These are phyloP conservation scores for Anoncus sp. DNA, from an alignment of 2,888 invertebrate genomes.

Conservation along the genomic window DNA sequence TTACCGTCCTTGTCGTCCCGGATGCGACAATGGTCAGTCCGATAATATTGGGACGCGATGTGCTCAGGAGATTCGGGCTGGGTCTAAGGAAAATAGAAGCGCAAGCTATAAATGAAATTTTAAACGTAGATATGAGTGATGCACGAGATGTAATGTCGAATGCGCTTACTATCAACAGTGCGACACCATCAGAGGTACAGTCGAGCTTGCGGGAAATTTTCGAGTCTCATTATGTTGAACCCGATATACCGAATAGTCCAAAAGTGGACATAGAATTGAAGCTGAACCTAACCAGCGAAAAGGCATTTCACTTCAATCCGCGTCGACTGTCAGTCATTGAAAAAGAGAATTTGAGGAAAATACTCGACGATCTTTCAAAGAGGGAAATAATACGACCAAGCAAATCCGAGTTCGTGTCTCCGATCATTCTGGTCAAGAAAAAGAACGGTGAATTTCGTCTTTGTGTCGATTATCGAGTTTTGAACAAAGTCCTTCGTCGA, in stretches of 20 bases:
- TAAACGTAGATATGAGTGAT: slow-evolving; percentile 47
- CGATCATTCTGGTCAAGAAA: slow-evolving; percentile 50
- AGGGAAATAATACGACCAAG: slow-evolving; percentile 13
- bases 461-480: slow-evolving; percentile 44
- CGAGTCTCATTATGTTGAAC: slow-evolving; percentile 32
- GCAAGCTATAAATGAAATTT: slow-evolving; percentile 27
- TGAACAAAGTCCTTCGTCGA: slow-evolving; percentile 30
- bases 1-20: slow-evolving; percentile 48
- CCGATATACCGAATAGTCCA: slow-evolving; percentile 41
- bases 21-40: slow-evolving; percentile 49
- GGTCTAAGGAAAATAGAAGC: slow-evolving; percentile 30
- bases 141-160: background rate
- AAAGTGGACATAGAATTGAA: slow-evolving; percentile 51
- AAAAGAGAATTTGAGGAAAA: slow-evolving; percentile 46
- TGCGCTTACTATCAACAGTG: background rate
- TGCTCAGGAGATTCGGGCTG: slow-evolving; percentile 37
- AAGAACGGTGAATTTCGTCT: slow-evolving; percentile 43
- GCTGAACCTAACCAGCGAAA: slow-evolving; percentile 30
- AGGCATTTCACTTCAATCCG: slow-evolving; percentile 51
- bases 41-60: slow-evolving; percentile 52
- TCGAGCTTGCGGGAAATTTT: background rate
- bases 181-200: background rate
- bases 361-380: slow-evolving; percentile 37
- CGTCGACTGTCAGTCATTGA: slow-evolving; percentile 50
- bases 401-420: slow-evolving; percentile 43